phyloP scores from a whole-genome alignment of 2,113 vertebrate genomes.

The Cyanoderma ruficeps region DNA sequence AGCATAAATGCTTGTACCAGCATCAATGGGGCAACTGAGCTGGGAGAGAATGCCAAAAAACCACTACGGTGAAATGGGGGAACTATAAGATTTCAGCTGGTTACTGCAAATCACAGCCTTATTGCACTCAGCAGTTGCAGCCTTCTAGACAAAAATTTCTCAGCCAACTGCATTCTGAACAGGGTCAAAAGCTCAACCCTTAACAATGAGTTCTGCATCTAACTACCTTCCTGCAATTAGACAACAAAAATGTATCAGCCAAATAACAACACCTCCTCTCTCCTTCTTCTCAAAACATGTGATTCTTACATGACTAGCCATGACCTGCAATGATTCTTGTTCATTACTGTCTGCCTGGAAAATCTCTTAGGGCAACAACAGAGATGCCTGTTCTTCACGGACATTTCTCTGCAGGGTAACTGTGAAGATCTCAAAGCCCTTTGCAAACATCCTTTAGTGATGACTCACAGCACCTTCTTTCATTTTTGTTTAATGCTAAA shows the following conservation, averaged over 20 bases:
- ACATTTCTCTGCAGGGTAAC: background rate
- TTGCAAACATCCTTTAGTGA: background rate
- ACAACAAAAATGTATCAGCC: background rate
- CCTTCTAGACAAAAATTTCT: background rate
- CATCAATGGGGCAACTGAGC: background rate
- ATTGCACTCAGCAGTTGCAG: background rate
- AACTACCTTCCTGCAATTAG: background rate
- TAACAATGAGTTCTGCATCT: background rate
- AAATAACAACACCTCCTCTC: background rate
- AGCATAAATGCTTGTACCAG: background rate
- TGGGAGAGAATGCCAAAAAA: background rate
- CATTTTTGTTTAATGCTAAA: background rate
- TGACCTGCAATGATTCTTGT: background rate
- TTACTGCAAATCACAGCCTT: background rate
- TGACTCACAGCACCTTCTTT: slow-evolving; percentile 13
- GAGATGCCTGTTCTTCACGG: background rate
- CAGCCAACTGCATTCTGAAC: background rate
- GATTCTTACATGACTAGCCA: background rate
- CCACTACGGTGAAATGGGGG: background rate
- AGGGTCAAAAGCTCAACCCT: background rate
- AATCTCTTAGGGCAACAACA: background rate
- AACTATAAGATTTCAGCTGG: background rate
- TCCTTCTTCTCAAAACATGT: background rate
- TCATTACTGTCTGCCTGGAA: background rate
- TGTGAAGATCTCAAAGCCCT: background rate